Percentiles rank a stretch among this genome's conserved stretches.
These are phyloP conservation scores for Pithys albifrons DNA, from an alignment of 2,113 vertebrate species.

Conservation along the genomic window DNA sequence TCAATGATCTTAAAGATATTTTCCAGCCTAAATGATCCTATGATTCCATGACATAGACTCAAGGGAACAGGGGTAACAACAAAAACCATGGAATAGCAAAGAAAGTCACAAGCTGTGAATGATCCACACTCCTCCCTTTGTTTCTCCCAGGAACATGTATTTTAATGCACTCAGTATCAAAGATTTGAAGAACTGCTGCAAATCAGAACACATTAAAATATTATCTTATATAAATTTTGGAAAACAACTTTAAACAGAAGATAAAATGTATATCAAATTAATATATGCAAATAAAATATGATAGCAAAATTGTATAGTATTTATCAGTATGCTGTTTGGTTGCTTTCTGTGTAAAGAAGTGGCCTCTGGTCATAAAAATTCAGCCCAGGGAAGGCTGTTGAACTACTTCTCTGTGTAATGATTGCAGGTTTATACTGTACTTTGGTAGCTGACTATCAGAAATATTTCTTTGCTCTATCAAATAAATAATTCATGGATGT, in stretches of 20 bases:
- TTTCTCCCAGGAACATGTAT: background rate
- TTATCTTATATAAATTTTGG: background rate
- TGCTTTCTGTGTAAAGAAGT: background rate
- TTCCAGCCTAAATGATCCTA: background rate
- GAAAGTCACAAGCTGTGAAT: background rate
- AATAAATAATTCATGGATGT: background rate
- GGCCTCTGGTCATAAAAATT: background rate
- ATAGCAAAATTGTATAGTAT: background rate
- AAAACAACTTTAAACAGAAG: background rate
- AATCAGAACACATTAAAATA: background rate
- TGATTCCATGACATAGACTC: background rate
- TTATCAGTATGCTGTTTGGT: background rate
- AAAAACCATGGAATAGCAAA: background rate
- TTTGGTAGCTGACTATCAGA: background rate
- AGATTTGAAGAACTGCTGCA: background rate
- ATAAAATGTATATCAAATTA: background rate
- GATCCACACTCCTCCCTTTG: background rate
- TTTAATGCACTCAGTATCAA: background rate
- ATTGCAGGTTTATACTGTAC: background rate
- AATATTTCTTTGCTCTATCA: background rate
- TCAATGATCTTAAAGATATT: background rate
- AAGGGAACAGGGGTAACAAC: background rate
- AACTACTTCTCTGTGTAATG: background rate
- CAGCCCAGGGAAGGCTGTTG: background rate
- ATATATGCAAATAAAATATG: background rate